Percentiles rank a stretch among this genome's conserved stretches.
Conservation (phyloP, 2,113 vertebrate species). For the Rhinoderma darwinii region DNA sequence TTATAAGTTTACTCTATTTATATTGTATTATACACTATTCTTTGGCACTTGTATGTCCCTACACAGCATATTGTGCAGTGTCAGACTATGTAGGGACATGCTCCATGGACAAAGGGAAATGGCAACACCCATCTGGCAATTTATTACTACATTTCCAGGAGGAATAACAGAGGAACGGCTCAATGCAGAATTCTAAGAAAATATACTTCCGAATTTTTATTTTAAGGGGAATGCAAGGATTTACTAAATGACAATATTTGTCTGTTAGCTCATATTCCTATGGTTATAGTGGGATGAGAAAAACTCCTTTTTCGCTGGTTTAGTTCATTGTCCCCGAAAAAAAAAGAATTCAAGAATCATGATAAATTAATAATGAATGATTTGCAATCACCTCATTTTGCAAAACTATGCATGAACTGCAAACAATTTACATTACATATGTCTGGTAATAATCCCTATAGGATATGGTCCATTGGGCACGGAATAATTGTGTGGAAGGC, state of each 20-base stretch:
- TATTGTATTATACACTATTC: no score
- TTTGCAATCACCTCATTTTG: not conserved
- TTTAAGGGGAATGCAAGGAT: not conserved
- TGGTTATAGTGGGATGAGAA: not conserved
- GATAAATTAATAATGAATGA: not conserved
- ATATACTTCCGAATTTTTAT: no score
- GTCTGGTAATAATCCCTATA: conserved; percentile 26
- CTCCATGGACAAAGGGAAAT: no score
- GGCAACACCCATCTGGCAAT: no score
- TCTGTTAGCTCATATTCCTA: not conserved
- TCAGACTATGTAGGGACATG: no score
- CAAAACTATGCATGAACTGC: not conserved
- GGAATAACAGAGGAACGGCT: no score
- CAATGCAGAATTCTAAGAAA: no score
- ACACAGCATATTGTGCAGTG: no score
- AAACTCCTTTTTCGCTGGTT: not conserved
- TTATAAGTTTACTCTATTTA: no score
- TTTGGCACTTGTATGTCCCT: no score
- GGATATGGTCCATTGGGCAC: conserved; percentile 27
- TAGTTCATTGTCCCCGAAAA: not conserved
- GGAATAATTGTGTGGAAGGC: conserved; percentile 3
- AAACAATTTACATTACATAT: not conserved
- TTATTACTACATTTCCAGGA: no score
- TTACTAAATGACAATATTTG: not conserved
- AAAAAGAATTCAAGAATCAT: not conserved